These are phyloP conservation scores for Odontamblyopus lacepedii DNA, from an alignment of 2,797 vertebrate species.

Conservation along the genomic window DNA sequence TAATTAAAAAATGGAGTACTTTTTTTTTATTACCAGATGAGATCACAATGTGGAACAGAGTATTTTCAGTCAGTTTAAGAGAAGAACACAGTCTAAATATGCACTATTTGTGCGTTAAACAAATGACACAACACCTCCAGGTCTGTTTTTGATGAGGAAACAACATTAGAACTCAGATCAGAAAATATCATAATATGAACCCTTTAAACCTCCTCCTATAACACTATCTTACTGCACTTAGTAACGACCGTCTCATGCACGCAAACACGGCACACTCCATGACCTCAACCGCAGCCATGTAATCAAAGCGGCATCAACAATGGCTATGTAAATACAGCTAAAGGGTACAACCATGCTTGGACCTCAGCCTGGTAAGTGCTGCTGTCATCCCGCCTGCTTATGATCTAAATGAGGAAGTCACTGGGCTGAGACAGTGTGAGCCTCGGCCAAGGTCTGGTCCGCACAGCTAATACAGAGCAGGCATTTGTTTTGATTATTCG, in stretches of 20 bases:
- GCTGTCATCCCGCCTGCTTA: conserved; percentile 43
- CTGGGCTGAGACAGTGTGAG: conserved; percentile 56
- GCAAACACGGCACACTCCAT: background rate
- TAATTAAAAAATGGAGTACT: too few relatives aligned
- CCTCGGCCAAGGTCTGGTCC: conserved; percentile 47
- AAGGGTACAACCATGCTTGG: conserved; percentile 18
- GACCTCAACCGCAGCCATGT: background rate
- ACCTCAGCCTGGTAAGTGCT: conserved; percentile 44
- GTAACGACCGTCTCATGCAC: background rate
- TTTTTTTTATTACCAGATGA: too few relatives aligned
- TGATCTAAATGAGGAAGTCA: conserved; percentile 66
- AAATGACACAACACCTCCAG: too few relatives aligned
- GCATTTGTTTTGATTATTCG: conserved; percentile 64
- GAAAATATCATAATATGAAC: too few relatives aligned
- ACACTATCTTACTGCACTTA: background rate
- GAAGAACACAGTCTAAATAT: too few relatives aligned
- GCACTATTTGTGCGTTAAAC: too few relatives aligned
- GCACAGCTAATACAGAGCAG: conserved; percentile 50
- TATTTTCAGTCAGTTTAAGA: too few relatives aligned
- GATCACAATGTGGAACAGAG: too few relatives aligned
- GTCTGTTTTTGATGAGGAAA: too few relatives aligned
- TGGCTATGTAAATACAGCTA: background rate
- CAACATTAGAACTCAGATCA: too few relatives aligned
- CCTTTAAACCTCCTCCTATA: background rate
- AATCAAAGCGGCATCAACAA: background rate